Percentiles rank a stretch among this genome's conserved stretches.
Conservation (phyloP, 1,140 invertebrate species). For the Lepidurus packardi region DNA sequence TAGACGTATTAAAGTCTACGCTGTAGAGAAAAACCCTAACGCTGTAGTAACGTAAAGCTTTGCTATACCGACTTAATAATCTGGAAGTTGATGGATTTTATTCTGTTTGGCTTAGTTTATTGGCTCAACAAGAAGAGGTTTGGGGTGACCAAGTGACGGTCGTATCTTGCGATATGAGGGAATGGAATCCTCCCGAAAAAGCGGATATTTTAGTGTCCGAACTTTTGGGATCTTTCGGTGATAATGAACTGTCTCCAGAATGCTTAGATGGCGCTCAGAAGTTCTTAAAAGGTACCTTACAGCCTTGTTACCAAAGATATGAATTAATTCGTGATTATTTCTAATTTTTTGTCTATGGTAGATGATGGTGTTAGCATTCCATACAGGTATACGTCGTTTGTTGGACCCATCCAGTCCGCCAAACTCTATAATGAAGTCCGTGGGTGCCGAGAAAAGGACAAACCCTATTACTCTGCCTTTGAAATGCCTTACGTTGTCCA, state of each 20-base stretch:
- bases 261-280: conserved; percentile 92
- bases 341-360: conserved; percentile 40
- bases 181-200: conserved; percentile 68
- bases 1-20: conserved; percentile 70
- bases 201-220: conserved; percentile 97
- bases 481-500: conserved; percentile 91
- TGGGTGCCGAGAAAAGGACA: conserved; percentile 53
- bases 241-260: conserved; percentile 98
- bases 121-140: conserved; percentile 64
- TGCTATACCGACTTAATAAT: conserved; percentile 9
- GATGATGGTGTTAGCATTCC: conserved; percentile 90
- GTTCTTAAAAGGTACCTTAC: conserved; percentile 66
- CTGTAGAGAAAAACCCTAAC: conserved; percentile 97
- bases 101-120: conserved; percentile 49
- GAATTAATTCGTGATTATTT: background rate
- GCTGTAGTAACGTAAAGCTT: conserved; percentile 73
- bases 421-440: conserved; percentile 68
- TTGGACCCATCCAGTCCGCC: conserved; percentile 75
- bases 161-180: conserved; percentile 85
- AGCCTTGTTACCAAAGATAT: conserved; percentile 30
- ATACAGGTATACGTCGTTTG: conserved; percentile 78
- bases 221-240: conserved; percentile 93
- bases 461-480: conserved; percentile 56
- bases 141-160: conserved; percentile 73
- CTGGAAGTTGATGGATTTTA: conserved; percentile 38